Conservation (phyloP, 92 coral and sea anemone genomes). For the Meandrina meandrites region DNA sequence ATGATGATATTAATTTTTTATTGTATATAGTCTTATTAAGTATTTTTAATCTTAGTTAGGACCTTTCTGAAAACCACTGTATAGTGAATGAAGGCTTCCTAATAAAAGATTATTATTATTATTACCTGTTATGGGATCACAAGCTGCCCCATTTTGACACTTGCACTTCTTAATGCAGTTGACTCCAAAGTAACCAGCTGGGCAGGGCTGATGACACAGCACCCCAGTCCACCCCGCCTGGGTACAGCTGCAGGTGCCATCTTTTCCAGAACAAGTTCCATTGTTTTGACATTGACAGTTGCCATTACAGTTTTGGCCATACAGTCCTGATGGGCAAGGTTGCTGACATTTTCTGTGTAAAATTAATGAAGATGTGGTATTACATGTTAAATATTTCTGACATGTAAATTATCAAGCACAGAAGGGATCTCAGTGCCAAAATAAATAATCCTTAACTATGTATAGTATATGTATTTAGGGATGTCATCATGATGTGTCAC, state of each 20-base stretch:
- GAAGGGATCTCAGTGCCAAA: neutral
- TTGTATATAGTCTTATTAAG: too few species aligned
- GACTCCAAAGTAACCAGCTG: slow-evolving; percentile 74
- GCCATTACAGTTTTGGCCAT: slow-evolving; percentile 74
- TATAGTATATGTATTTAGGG: neutral
- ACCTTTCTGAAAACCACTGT: too few species aligned
- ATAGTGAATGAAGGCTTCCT: too few species aligned
- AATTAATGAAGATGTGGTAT: neutral
- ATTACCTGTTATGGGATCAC: slow-evolving; percentile 80
- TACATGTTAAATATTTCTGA: neutral
- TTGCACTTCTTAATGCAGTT: slow-evolving; percentile 66
- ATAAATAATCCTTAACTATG: neutral
- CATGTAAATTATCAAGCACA: neutral
- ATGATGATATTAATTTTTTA: too few species aligned
- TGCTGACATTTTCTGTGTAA: slow-evolving; percentile 63
- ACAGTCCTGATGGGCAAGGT: slow-evolving; percentile 71
- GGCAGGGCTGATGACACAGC: slow-evolving; percentile 82
- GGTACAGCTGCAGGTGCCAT: slow-evolving; percentile 84
- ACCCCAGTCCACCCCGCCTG: slow-evolving; percentile 86
- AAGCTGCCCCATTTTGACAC: slow-evolving; percentile 78
- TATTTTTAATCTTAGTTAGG: too few species aligned
- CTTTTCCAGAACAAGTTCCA: slow-evolving; percentile 67
- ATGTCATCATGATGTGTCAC: neutral
- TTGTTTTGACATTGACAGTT: slow-evolving; percentile 70
- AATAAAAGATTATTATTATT: too few species aligned